phyloP scores from a whole-genome alignment of 2,888 invertebrate species.

The Zhuqinia jingwanae region DNA sequence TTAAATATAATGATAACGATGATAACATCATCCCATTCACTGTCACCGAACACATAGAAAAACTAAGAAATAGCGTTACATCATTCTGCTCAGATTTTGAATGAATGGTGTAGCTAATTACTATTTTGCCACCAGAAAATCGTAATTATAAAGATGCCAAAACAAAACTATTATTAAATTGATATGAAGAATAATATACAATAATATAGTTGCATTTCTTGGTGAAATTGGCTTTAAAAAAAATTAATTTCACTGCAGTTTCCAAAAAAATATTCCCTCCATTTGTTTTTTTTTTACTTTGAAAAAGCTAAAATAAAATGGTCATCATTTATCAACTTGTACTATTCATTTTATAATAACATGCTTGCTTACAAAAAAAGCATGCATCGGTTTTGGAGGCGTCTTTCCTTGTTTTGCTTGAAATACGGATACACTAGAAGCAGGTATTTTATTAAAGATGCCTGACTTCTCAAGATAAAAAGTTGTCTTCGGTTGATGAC shows the following conservation, averaged over 20 bases:
- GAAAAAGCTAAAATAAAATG: no score
- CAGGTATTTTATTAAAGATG: background rate
- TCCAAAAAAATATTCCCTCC: no score
- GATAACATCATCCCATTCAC: no score
- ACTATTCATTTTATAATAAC: no score
- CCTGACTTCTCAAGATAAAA: slow-evolving; percentile 6
- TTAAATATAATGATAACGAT: no score
- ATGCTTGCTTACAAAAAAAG: no score
- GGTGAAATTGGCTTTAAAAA: background rate
- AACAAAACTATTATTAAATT: slow-evolving; percentile 14
- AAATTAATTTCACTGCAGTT: background rate
- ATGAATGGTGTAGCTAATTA: slow-evolving; percentile 28
- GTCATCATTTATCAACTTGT: no score
- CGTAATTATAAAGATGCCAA: slow-evolving; percentile 14
- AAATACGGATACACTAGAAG: no score
- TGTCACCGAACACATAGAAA: background rate
- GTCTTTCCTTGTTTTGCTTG: no score
- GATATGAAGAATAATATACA: no score
- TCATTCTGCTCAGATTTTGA: background rate
- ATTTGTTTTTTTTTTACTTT: no score
- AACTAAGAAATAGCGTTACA: background rate
- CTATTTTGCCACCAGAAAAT: slow-evolving; percentile 13
- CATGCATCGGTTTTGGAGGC: no score
- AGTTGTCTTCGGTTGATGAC: background rate
- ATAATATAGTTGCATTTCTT: background rate